Conservation (phyloP, 2,888 invertebrate species). For the Carcina quercana region DNA sequence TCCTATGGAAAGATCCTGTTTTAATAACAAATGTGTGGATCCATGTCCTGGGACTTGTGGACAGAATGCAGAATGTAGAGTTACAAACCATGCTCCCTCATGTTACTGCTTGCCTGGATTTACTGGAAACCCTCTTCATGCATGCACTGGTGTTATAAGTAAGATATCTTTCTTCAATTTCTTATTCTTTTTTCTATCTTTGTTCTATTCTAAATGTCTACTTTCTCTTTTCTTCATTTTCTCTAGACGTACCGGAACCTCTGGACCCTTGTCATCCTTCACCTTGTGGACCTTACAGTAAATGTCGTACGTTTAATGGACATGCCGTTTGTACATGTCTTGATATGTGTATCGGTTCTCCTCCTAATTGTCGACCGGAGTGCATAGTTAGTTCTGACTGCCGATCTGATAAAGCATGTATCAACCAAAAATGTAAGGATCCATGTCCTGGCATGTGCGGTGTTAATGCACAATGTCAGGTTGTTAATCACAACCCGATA, state of each 20-base stretch:
- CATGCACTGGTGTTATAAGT: conserved; percentile 77
- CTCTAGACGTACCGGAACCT: conserved; percentile 60
- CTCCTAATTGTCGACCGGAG: conserved; percentile 85
- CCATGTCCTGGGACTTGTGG: conserved; percentile 87
- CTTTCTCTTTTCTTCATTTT: conserved; percentile 32
- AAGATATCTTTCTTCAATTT: conserved; percentile 65
- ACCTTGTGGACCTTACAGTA: conserved; percentile 86
- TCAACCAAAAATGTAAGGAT: conserved; percentile 84
- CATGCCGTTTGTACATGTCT: conserved; percentile 86
- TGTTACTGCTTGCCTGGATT: conserved; percentile 83
- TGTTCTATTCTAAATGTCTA: conserved; percentile 32
- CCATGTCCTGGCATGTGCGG: conserved; percentile 87
- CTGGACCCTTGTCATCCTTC: conserved; percentile 83
- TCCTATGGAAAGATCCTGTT: conserved; percentile 80
- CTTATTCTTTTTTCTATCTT: conserved; percentile 33
- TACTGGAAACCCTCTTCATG: conserved; percentile 81
- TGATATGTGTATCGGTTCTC: conserved; percentile 81
- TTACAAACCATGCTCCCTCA: conserved; percentile 84
- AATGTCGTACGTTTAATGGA: conserved; percentile 80
- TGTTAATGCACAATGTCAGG: conserved; percentile 83
- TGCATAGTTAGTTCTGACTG: conserved; percentile 88
- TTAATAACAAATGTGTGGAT: conserved; percentile 85
- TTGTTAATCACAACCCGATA: conserved; percentile 86
- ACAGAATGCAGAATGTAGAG: conserved; percentile 83
- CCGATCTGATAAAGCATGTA: conserved; percentile 82